A percentile compares a stretch with the other conserved stretches of the same genome.
Conservation (phyloP, 2,113 vertebrate genomes). For the Clinocottus analis region DNA sequence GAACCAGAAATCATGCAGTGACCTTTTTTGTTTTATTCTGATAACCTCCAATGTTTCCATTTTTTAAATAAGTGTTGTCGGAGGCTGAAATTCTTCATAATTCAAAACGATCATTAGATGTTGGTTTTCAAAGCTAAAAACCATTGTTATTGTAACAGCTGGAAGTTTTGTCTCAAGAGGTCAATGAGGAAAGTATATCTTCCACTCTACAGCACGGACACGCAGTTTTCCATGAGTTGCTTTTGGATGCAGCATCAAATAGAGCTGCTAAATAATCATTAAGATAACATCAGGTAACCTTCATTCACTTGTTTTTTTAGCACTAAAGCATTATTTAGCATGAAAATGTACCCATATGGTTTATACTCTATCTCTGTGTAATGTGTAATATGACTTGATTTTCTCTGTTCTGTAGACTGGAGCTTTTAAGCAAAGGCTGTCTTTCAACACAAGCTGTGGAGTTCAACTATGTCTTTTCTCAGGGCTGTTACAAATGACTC, state of each 20-base stretch:
- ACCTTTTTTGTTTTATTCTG: neutral
- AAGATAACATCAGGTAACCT: neutral
- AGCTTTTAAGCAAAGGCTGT: neutral
- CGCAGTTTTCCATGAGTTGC: neutral
- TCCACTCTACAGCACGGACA: neutral
- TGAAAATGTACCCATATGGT: neutral
- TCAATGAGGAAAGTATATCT: constrained; percentile 30
- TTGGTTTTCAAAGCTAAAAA: constrained; percentile 10
- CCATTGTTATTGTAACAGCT: neutral
- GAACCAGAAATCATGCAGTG: neutral
- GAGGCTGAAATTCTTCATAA: neutral
- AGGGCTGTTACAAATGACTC: constrained; percentile 49
- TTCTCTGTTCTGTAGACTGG: neutral
- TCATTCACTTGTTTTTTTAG: neutral
- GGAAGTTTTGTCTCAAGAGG: constrained; percentile 41
- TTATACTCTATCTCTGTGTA: neutral
- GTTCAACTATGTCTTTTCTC: constrained; percentile 50
- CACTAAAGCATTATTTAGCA: no score
- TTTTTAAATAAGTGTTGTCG: neutral
- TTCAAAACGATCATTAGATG: constrained; percentile 9
- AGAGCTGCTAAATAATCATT: neutral
- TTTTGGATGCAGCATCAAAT: neutral
- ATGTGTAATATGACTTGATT: neutral
- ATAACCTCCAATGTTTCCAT: neutral
- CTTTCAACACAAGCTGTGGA: neutral